A percentile compares a stretch with the other conserved stretches of the same genome.
phyloP scores from a whole-genome alignment of 2,888 invertebrate genomes.

The Crematogaster levior region DNA sequence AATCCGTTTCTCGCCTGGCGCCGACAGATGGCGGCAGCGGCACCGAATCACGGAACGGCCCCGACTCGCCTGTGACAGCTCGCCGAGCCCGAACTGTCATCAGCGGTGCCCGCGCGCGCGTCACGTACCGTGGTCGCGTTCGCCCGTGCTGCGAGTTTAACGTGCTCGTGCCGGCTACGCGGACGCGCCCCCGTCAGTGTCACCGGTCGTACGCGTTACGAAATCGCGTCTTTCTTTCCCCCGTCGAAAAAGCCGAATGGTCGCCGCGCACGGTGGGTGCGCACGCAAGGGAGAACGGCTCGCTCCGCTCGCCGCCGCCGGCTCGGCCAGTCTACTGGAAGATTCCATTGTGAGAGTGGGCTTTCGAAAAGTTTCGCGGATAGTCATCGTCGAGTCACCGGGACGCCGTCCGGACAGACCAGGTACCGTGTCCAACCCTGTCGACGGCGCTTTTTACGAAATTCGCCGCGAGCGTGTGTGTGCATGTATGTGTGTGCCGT shows the following conservation, averaged over 20 bases:
- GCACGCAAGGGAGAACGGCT: slow-evolving; percentile 84
- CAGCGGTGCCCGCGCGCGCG: slow-evolving; percentile 77
- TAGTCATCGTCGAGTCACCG: slow-evolving; percentile 40
- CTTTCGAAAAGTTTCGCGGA: slow-evolving; percentile 80
- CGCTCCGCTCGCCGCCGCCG: slow-evolving; percentile 65
- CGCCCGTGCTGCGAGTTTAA: slow-evolving; percentile 30
- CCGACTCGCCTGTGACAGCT: too few relatives aligned
- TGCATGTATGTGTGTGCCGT: background rate
- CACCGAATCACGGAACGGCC: slow-evolving; percentile 58
- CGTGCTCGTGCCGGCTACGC: slow-evolving; percentile 2
- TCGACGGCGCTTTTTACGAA: slow-evolving; percentile 23
- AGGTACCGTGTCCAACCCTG: slow-evolving; percentile 24
- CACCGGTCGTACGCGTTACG: slow-evolving; percentile 4
- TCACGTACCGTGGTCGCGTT: slow-evolving; percentile 53
- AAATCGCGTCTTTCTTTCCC: slow-evolving; percentile 17
- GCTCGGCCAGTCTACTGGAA: slow-evolving; percentile 84
- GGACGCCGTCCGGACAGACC: slow-evolving; percentile 23
- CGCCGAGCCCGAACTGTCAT: slow-evolving; percentile 80
- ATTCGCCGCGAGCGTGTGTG: background rate
- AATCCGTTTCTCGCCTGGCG: background rate
- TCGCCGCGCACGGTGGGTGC: slow-evolving; percentile 78
- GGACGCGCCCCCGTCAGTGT: background rate
- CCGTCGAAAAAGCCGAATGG: slow-evolving; percentile 62
- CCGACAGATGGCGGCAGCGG: slow-evolving; percentile 70
- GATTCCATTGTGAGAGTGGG: slow-evolving; percentile 85